Evolutionary conservation across 2,888 invertebrate genomes (phyloP).

Genomic region (Blastobasis adustella): DNA sequence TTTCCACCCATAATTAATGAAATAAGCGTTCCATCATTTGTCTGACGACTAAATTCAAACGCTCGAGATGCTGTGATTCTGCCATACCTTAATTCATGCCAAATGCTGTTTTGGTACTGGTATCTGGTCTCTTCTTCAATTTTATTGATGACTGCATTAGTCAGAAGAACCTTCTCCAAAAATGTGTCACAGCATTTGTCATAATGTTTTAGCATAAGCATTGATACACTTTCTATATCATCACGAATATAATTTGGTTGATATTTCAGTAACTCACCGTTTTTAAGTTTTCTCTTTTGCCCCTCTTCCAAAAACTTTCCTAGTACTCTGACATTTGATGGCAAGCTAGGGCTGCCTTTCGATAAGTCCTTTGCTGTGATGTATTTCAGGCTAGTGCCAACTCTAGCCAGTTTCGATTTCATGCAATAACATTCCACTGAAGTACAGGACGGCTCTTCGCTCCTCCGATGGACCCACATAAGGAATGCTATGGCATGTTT

Average conservation of each 20-base stretch:
- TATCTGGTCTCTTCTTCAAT: slow-evolving; percentile 10
- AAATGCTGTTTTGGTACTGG: slow-evolving; percentile 13
- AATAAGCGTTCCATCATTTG: slow-evolving; percentile 15
- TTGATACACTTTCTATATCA: slow-evolving; percentile 7
- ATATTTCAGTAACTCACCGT: slow-evolving; percentile 22
- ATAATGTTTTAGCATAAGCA: slow-evolving; percentile 16
- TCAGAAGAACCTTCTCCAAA: slow-evolving; percentile 7
- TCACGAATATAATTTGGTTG: slow-evolving; percentile 14
- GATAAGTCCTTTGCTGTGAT: slow-evolving; percentile 21
- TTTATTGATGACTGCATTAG: slow-evolving; percentile 4
- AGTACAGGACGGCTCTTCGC: slow-evolving; percentile 30
- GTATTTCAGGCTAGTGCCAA: slow-evolving; percentile 24
- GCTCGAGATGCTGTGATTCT: slow-evolving; percentile 20
- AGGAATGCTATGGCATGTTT: slow-evolving; percentile 30
- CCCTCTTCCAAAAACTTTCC: slow-evolving; percentile 17
- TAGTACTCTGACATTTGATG: slow-evolving; percentile 12
- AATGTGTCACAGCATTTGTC: slow-evolving; percentile 13
- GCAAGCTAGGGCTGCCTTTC: slow-evolving; percentile 13
- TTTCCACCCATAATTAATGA: slow-evolving; percentile 11
- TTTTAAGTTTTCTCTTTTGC: slow-evolving; percentile 15
- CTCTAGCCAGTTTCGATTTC: slow-evolving; percentile 25
- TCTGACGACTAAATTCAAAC: slow-evolving; percentile 16
- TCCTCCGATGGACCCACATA: slow-evolving; percentile 29
- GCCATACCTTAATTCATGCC: slow-evolving; percentile 24
- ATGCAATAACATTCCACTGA: slow-evolving; percentile 25